Evolutionary conservation across 2,797 vertebrate genomes (phyloP).

Genomic region (Sandelia bainsii): DNA sequence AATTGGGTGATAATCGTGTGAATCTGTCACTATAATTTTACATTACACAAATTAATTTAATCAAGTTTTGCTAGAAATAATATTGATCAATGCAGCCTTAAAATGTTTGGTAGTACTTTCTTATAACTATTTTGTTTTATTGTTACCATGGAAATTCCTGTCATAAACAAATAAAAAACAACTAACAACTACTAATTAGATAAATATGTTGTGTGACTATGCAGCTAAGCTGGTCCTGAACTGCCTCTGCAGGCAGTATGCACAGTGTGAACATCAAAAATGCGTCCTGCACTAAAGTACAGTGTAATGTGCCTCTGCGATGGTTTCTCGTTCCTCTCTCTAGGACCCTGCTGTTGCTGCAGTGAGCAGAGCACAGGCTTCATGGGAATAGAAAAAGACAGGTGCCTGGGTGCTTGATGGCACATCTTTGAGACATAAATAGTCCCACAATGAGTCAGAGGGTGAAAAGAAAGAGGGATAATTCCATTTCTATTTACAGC

Average conservation of each 20-base stretch:
- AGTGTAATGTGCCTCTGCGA: constrained; percentile 2
- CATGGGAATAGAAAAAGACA: constrained; percentile 74
- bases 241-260: neutral
- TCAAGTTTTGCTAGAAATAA: neutral
- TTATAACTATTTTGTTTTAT: too few relatives aligned
- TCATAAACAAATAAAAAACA: too few relatives aligned
- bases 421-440: constrained; percentile 74
- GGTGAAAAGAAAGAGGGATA: constrained; percentile 70
- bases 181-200: too few relatives aligned
- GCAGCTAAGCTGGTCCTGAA: neutral
- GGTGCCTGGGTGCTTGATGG: constrained; percentile 62
- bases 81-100: neutral
- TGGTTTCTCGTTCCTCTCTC: neutral
- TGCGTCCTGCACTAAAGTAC: too few relatives aligned
- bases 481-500: constrained; percentile 76
- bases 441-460: constrained; percentile 81
- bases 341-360: constrained; percentile 14
- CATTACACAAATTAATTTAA: neutral
- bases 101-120: neutral
- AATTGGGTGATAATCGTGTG: neutral
- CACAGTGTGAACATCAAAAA: too few relatives aligned
- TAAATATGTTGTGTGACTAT: too few relatives aligned
- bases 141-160: too few relatives aligned
- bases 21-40: neutral
- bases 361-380: constrained; percentile 10